Conservation (phyloP, 2,888 invertebrate species). For the Helobdella robusta region DNA sequence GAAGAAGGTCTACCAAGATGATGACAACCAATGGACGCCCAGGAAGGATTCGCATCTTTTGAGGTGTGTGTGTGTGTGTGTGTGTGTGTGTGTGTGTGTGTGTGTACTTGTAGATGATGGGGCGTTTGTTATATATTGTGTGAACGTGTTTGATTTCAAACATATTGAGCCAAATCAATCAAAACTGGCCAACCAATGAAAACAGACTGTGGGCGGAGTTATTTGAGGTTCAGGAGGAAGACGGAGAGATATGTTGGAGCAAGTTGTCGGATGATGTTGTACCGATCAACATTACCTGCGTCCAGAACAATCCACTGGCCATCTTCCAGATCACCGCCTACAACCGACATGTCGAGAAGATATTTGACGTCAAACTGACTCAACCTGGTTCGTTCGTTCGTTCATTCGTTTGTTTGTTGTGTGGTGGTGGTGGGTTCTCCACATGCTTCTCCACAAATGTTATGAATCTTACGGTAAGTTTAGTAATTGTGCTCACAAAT, state of each 20-base stretch:
- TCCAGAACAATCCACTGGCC: slow-evolving; percentile 90
- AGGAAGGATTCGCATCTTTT: slow-evolving; percentile 94
- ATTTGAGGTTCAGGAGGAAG: slow-evolving; percentile 90
- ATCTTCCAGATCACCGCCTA: slow-evolving; percentile 97
- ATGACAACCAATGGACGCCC: slow-evolving; percentile 80
- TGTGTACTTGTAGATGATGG: background rate
- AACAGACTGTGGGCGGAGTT: slow-evolving; percentile 92
- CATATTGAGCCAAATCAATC: background rate
- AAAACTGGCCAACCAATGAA: background rate
- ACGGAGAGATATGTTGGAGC: slow-evolving; percentile 62
- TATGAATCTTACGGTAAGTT: too few relatives aligned
- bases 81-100: background rate
- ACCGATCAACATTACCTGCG: slow-evolving; percentile 94
- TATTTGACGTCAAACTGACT: slow-evolving; percentile 87
- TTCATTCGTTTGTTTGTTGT: too few relatives aligned
- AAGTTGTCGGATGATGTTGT: slow-evolving; percentile 95
- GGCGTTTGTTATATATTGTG: background rate
- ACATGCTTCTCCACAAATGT: too few relatives aligned
- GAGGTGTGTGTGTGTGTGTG: slow-evolving; percentile 52
- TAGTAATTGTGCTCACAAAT: too few relatives aligned
- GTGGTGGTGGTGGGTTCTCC: too few relatives aligned
- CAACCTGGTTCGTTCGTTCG: slow-evolving; percentile 72
- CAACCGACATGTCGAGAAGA: slow-evolving; percentile 96
- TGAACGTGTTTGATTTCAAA: background rate
- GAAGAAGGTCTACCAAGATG: slow-evolving; percentile 89